phyloP scores from a whole-genome alignment of 2,797 vertebrate species.

The Megalops cyprinoides region DNA sequence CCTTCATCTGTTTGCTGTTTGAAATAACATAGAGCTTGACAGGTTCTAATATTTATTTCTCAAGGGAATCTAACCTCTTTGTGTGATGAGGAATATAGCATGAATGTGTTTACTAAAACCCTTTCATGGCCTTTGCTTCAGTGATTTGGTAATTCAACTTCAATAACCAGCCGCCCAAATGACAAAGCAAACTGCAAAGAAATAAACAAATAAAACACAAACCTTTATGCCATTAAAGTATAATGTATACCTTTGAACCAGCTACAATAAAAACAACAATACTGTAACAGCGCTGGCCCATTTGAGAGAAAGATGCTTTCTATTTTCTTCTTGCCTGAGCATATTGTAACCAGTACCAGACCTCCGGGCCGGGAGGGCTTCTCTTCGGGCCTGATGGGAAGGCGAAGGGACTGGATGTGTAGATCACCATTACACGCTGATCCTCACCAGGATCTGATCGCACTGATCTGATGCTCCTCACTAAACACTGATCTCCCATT shows the following conservation, averaged over 20 bases:
- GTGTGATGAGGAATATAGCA: slow-evolving; percentile 23
- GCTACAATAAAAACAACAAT: background rate
- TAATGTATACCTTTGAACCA: background rate
- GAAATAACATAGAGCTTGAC: slow-evolving; percentile 32
- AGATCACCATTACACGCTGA: background rate
- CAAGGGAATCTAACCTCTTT: slow-evolving; percentile 25
- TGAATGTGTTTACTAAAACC: slow-evolving; percentile 25
- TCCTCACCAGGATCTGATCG: background rate
- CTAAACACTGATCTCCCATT: background rate
- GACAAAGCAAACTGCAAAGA: slow-evolving; percentile 6
- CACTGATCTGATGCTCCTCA: background rate
- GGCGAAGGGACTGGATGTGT: background rate
- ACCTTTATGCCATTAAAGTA: background rate
- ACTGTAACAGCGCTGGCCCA: background rate
- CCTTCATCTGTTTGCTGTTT: slow-evolving; percentile 56
- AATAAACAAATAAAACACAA: background rate
- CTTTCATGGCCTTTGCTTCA: background rate
- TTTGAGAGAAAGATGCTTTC: background rate
- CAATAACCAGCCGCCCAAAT: background rate
- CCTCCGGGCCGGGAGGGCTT: background rate
- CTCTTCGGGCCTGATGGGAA: too few species aligned
- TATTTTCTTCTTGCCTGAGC: background rate
- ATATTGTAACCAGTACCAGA: background rate
- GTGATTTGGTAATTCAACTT: slow-evolving; percentile 22
- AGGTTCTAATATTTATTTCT: slow-evolving; percentile 51